Percentiles rank a stretch among this genome's conserved stretches.
phyloP scores from a whole-genome alignment of 2,113 vertebrate genomes.

The Onychostoma macrolepis region DNA sequence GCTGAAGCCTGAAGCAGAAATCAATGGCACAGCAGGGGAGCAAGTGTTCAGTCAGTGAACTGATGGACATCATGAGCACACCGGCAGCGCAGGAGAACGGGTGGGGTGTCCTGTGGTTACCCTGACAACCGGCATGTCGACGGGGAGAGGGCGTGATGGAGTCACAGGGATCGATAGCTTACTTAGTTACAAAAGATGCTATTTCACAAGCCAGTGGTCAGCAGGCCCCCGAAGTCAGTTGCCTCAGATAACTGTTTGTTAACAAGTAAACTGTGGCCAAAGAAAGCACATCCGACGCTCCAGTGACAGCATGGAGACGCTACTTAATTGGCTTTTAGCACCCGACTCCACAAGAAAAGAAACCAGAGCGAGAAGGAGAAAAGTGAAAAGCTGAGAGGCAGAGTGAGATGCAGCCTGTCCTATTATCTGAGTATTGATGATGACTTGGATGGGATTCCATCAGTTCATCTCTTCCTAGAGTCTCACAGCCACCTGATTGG shows the following conservation, averaged over 20 bases:
- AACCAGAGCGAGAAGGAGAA: slow-evolving; percentile 53
- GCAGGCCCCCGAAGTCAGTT: slow-evolving; percentile 71
- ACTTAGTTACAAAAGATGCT: slow-evolving; percentile 94
- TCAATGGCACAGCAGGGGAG: slow-evolving; percentile 81
- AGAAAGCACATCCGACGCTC: slow-evolving; percentile 80
- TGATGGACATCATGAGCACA: slow-evolving; percentile 65
- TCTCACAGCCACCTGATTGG: slow-evolving; percentile 48
- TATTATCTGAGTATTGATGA: slow-evolving; percentile 72
- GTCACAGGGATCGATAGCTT: slow-evolving; percentile 84
- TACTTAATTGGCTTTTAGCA: slow-evolving; percentile 80
- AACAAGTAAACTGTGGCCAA: slow-evolving; percentile 87
- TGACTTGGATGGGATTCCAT: slow-evolving; percentile 70
- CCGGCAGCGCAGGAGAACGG: slow-evolving; percentile 11
- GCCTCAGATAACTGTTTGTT: slow-evolving; percentile 83
- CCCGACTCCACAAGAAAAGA: slow-evolving; percentile 70
- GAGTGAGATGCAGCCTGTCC: slow-evolving; percentile 67
- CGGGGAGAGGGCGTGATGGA: slow-evolving; percentile 74
- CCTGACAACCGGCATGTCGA: slow-evolving; percentile 58
- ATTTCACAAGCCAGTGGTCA: slow-evolving; percentile 98
- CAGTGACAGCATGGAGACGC: slow-evolving; percentile 76
- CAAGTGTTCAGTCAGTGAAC: slow-evolving; percentile 73
- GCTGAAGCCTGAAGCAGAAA: slow-evolving; percentile 82
- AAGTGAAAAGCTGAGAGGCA: slow-evolving; percentile 56
- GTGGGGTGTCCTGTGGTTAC: slow-evolving; percentile 48
- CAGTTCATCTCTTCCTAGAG: slow-evolving; percentile 57